Conservation (phyloP, 2,113 vertebrate genomes). For the Cinclus mexicanus region DNA sequence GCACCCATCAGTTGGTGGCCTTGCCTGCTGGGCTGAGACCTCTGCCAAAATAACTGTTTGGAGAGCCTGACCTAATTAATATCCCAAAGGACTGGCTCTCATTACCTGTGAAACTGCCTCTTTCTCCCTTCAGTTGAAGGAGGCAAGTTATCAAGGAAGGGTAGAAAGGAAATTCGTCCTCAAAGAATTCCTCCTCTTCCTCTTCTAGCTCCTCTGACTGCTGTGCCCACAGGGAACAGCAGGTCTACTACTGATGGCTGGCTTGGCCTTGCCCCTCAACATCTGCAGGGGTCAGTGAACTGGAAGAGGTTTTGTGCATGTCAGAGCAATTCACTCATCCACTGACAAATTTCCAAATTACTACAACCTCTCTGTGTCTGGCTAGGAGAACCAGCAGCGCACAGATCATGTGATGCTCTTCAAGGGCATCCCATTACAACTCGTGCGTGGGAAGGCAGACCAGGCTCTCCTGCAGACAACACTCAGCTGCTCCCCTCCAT, state of each 20-base stretch:
- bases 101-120: background rate
- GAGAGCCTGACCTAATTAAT: background rate
- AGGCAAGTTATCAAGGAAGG: background rate
- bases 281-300: background rate
- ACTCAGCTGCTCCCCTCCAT: background rate
- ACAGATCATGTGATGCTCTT: accelerated
- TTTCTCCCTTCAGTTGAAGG: background rate
- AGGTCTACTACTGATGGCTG: background rate
- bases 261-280: background rate
- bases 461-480: background rate
- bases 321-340: background rate
- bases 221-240: background rate
- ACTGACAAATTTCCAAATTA: background rate
- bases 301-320: background rate
- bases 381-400: background rate
- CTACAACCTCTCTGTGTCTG: background rate
- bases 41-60: background rate
- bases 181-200: background rate
- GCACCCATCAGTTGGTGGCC: no score
- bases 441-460: background rate
- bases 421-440: background rate
- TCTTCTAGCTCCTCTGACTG: background rate
- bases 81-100: background rate
- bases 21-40: background rate
- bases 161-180: background rate